A percentile compares a stretch with the other conserved stretches of the same genome.
These are phyloP conservation scores for Mythimna pallens DNA, from an alignment of 2,888 invertebrate genomes.

Conservation along the genomic window DNA sequence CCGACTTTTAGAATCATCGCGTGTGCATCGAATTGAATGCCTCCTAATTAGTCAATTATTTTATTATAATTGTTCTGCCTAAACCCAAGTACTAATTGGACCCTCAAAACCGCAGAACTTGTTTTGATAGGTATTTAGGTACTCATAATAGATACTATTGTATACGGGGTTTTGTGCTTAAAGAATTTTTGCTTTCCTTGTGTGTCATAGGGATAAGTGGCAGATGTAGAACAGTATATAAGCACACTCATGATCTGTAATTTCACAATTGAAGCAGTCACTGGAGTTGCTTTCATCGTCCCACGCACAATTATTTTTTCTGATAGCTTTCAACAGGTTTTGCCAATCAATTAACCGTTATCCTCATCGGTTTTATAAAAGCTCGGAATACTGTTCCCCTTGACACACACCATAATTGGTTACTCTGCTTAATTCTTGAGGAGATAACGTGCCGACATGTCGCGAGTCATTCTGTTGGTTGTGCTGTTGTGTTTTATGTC, in stretches of 20 bases:
- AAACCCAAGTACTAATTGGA: background rate
- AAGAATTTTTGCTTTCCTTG: conserved; percentile 35
- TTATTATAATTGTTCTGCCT: background rate
- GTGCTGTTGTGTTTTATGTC: conserved; percentile 56
- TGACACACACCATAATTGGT: conserved; percentile 66
- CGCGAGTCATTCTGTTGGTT: conserved; percentile 57
- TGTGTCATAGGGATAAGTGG: conserved; percentile 41
- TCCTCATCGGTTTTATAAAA: conserved; percentile 61
- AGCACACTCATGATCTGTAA: conserved; percentile 2
- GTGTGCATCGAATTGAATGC: background rate
- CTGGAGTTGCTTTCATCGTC: conserved; percentile 30
- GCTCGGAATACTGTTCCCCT: conserved; percentile 67
- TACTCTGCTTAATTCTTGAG: conserved; percentile 61
- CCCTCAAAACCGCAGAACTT: conserved; percentile 26
- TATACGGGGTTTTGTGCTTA: conserved; percentile 23
- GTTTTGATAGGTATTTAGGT: conserved; percentile 29
- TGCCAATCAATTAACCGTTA: conserved; percentile 61
- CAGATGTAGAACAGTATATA: conserved; percentile 36
- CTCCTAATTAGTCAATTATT: background rate
- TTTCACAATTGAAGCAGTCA: conserved; percentile 20
- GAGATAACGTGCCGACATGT: conserved; percentile 64
- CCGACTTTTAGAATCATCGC: too few relatives aligned
- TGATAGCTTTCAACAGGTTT: conserved; percentile 66
- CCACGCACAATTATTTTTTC: conserved; percentile 10
- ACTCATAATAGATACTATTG: background rate